These are phyloP conservation scores for Hydrolagus colliei DNA, from an alignment of 2,797 vertebrate genomes.

Conservation along the genomic window DNA sequence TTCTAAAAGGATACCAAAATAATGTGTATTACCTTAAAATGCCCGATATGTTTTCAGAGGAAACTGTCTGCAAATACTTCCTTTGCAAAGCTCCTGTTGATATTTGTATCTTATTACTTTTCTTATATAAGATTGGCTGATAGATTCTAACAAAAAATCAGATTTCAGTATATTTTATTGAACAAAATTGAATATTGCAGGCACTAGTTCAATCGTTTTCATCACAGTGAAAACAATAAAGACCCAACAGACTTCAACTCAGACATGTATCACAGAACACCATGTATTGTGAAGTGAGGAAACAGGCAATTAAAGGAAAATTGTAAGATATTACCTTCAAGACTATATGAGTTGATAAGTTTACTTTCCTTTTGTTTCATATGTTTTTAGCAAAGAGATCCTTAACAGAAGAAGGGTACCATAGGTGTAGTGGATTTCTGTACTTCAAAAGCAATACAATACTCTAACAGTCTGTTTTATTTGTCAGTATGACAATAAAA, in stretches of 20 bases:
- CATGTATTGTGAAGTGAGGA: constrained; percentile 82
- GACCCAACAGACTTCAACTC: constrained; percentile 74
- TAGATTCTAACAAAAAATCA: constrained; percentile 92
- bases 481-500: constrained; percentile 28
- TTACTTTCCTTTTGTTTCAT: constrained; percentile 26
- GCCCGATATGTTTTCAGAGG: constrained; percentile 58
- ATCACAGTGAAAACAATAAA: constrained; percentile 97
- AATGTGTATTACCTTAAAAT: constrained; percentile 37
- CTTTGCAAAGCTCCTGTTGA: constrained; percentile 76
- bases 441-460: constrained; percentile 27
- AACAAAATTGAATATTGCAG: constrained; percentile 89
- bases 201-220: constrained; percentile 91
- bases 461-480: not conserved
- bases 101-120: constrained; percentile 88
- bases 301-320: constrained; percentile 88
- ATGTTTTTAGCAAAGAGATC: constrained; percentile 29
- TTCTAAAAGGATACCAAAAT: constrained; percentile 12
- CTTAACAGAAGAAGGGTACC: constrained; percentile 24
- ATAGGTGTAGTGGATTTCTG: constrained; percentile 23
- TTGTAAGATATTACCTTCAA: constrained; percentile 85
- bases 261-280: constrained; percentile 75
- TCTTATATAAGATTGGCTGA: constrained; percentile 92
- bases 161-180: constrained; percentile 94
- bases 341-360: constrained; percentile 27
- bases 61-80: constrained; percentile 59